phyloP scores from a whole-genome alignment of 2,113 vertebrate species.

The Ammospiza caudacuta region DNA sequence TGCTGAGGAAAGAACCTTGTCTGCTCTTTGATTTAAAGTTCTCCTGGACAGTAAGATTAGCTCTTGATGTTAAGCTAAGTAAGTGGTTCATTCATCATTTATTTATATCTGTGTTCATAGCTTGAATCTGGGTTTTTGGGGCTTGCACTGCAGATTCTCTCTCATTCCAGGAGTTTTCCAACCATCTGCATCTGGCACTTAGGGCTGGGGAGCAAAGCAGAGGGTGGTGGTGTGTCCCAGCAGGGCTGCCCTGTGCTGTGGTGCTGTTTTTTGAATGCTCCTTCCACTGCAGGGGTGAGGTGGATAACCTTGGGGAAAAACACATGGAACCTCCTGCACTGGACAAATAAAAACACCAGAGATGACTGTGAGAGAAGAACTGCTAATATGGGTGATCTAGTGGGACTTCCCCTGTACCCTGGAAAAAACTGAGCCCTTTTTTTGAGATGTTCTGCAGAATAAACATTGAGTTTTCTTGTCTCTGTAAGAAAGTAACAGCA shows the following conservation, averaged over 20 bases:
- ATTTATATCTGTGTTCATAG: not conserved
- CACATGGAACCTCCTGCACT: rapidly evolving
- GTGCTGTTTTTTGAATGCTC: not conserved
- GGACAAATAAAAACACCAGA: not conserved
- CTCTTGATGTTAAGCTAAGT: not conserved
- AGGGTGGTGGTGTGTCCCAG: not conserved
- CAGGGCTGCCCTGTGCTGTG: not conserved
- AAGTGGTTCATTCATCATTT: not conserved
- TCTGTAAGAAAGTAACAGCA: not conserved
- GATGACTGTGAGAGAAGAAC: not conserved
- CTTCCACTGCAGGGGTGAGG: not conserved
- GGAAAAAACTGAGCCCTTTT: rapidly evolving
- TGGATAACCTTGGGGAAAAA: not conserved
- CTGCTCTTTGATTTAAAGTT: not conserved
- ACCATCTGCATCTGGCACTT: not conserved
- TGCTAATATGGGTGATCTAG: not conserved
- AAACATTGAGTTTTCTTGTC: not conserved
- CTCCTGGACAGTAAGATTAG: not conserved
- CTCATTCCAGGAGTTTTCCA: not conserved
- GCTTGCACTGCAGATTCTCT: not conserved
- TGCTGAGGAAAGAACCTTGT: not conserved
- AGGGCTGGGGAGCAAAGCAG: not conserved
- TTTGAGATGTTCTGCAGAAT: not conserved
- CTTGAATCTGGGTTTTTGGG: not conserved
- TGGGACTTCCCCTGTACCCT: not conserved